A percentile compares a stretch with the other conserved stretches of the same genome.
Conservation (phyloP, 1,140 invertebrate genomes). For the Bombus confusus region DNA sequence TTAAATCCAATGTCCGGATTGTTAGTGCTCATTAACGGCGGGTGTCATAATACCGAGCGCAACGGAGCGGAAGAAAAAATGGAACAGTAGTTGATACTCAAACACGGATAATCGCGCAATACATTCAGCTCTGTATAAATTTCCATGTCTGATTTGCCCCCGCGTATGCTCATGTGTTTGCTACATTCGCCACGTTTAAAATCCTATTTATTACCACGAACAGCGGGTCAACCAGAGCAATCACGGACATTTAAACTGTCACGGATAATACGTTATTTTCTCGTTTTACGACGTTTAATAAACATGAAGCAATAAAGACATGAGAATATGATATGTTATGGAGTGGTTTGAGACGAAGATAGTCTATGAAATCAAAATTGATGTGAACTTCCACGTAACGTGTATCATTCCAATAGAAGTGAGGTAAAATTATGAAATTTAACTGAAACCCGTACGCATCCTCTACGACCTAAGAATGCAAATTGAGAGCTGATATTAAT, state of each 20-base stretch:
- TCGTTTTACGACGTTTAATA: background rate
- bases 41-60: slow-evolving; percentile 34
- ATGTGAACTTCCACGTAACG: background rate
- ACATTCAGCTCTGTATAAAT: background rate
- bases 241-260: background rate
- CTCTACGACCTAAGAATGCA: too few species aligned
- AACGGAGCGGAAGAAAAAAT: slow-evolving; percentile 42
- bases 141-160: background rate
- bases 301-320: background rate
- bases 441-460: background rate
- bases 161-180: background rate
- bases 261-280: too few species aligned
- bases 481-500: too few species aligned
- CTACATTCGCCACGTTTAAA: background rate
- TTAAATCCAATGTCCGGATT: slow-evolving; percentile 45
- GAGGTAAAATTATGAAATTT: background rate
- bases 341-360: background rate
- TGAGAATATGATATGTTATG: background rate
- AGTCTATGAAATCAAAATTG: background rate
- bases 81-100: slow-evolving; percentile 21
- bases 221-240: background rate
- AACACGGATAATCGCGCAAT: slow-evolving; percentile 39
- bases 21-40: slow-evolving; percentile 54
- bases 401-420: too few species aligned
- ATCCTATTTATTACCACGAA: background rate